These are phyloP conservation scores for Cromileptes altivelis DNA, from an alignment of 2,113 vertebrate genomes.

Conservation along the genomic window DNA sequence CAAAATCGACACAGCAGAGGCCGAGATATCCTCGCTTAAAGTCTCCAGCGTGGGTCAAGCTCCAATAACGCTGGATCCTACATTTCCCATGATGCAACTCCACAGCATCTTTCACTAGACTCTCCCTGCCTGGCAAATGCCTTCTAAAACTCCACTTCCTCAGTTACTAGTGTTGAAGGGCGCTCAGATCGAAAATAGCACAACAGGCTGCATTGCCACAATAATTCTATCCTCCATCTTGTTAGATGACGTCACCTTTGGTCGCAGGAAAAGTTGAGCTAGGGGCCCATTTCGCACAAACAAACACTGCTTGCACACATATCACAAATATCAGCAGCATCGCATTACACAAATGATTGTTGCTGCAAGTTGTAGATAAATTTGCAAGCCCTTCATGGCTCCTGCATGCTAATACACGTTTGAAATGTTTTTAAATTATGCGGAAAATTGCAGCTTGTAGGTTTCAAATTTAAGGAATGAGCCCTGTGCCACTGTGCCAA, in stretches of 20 bases:
- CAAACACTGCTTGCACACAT: not conserved
- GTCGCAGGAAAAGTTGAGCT: not conserved
- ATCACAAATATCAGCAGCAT: not conserved
- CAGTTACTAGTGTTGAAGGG: not conserved
- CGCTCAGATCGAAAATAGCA: slow-evolving; percentile 1
- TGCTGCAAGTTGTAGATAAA: not conserved
- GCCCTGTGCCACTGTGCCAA: not conserved
- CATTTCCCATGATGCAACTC: slow-evolving; percentile 43
- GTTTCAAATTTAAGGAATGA: not conserved
- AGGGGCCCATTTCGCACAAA: not conserved
- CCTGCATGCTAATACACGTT: not conserved
- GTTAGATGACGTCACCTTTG: not conserved
- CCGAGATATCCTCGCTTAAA: slow-evolving; percentile 4
- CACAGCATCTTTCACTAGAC: not conserved
- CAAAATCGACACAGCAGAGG: slow-evolving; percentile 29
- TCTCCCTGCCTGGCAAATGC: not conserved
- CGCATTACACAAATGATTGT: not conserved
- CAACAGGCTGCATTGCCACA: not conserved
- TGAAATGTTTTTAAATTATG: not conserved
- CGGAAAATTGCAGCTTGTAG: not conserved
- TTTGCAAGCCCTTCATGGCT: not conserved
- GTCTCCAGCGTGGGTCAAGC: not conserved
- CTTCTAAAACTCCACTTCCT: not conserved
- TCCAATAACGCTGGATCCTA: not conserved
- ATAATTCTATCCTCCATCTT: not conserved